A percentile compares a stretch with the other conserved stretches of the same genome.
Evolutionary conservation across 1,140 invertebrate species (phyloP).

Genomic region (Brachystomella parvula): DNA sequence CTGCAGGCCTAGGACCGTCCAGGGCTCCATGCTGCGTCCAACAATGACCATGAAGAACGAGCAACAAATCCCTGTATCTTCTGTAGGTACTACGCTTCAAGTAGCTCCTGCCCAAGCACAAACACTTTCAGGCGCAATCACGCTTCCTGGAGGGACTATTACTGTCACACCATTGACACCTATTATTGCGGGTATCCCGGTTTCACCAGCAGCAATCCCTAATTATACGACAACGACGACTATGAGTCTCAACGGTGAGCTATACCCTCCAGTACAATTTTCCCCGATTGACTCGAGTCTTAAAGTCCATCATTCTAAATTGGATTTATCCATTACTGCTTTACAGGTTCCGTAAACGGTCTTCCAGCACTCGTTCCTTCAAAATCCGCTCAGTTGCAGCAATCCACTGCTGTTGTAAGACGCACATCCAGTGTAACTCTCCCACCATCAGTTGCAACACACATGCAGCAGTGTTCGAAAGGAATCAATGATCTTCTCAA

Average conservation of each 20-base stretch:
- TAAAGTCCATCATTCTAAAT: background rate
- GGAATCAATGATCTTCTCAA: slow-evolving; percentile 25
- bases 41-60: background rate
- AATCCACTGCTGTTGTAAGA: slow-evolving; percentile 4
- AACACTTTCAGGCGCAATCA: slow-evolving; percentile 31
- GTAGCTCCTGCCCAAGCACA: slow-evolving; percentile 16
- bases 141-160: slow-evolving; percentile 37
- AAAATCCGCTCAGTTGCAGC: slow-evolving; percentile 4
- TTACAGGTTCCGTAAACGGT: slow-evolving; percentile 1
- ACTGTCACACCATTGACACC: slow-evolving; percentile 33
- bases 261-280: background rate
- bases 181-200: background rate
- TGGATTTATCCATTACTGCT: background rate
- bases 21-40: background rate
- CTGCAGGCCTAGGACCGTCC: background rate
- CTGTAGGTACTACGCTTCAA: slow-evolving; percentile 18
- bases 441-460: slow-evolving; percentile 22
- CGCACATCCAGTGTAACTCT: slow-evolving; percentile 18
- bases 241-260: background rate
- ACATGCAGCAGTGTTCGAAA: slow-evolving; percentile 25
- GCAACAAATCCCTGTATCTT: background rate
- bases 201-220: background rate
- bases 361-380: background rate
- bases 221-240: background rate
- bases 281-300: background rate